These are phyloP conservation scores for Conger conger DNA, from an alignment of 2,113 vertebrate genomes.

Conservation along the genomic window DNA sequence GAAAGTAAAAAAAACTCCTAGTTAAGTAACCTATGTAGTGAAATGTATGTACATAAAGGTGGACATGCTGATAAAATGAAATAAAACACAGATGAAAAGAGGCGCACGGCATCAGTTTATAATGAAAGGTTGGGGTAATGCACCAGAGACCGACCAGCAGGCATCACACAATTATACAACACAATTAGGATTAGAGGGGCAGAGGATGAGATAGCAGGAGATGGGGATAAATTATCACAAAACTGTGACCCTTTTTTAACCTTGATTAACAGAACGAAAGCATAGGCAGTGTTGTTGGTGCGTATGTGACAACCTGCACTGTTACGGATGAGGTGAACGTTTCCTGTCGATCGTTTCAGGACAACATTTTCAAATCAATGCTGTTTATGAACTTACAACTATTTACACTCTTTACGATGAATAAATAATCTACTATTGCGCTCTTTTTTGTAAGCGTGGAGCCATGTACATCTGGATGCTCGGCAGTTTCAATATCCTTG, in stretches of 20 bases:
- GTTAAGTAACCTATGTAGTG: neutral
- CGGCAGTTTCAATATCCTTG: neutral
- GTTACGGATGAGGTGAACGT: neutral
- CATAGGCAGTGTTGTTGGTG: slow-evolving; percentile 45
- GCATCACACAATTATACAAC: slow-evolving; percentile 76
- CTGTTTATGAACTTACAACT: neutral
- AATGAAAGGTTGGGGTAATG: slow-evolving; percentile 70
- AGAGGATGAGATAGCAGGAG: slow-evolving; percentile 70
- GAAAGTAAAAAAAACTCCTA: too few relatives aligned
- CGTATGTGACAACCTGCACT: neutral
- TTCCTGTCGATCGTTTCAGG: neutral
- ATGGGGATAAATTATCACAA: slow-evolving; percentile 77
- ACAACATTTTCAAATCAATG: neutral
- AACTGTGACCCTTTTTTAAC: slow-evolving; percentile 71
- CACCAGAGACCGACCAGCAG: slow-evolving; percentile 69
- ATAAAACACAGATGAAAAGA: slow-evolving; percentile 59
- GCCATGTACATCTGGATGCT: neutral
- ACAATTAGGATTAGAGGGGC: slow-evolving; percentile 83
- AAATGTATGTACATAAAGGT: slow-evolving; percentile 33
- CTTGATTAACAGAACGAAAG: slow-evolving; percentile 74
- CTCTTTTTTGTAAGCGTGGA: neutral
- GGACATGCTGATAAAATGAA: slow-evolving; percentile 53
- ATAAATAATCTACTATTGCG: neutral
- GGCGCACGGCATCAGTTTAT: slow-evolving; percentile 69
- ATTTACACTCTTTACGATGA: neutral